Evolutionary conservation across 2,113 vertebrate species (phyloP), one percentile per base, ranked within the genome.

Genomic region (Murina feae): DNA sequence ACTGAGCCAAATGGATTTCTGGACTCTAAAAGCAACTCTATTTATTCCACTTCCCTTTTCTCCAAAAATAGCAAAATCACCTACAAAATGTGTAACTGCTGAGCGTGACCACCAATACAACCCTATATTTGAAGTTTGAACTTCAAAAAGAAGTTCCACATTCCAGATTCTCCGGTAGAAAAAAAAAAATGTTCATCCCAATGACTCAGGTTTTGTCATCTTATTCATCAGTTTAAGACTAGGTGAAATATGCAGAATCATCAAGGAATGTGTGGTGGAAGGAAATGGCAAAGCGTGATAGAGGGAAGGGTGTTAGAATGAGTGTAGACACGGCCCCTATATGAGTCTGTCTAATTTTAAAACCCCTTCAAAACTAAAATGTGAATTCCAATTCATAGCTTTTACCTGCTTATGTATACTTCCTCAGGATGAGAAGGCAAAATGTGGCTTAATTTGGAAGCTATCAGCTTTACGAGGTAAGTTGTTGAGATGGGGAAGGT

Each of bases 21-120:
- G 37, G 17, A 49, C 35, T 96, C 51, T 37, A 60, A 95, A 95
- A 81, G 44, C 30, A 79, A 30, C 20, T 28, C 25, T 42, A 58
- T 55, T 91, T 80, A 44, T 75, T 71, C 30, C 25, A 89, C 25
- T 89, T 75, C n/a, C 30, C 21, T 95, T 92, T 78, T 49, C 82
- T 90, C 17, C 84, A 66, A 93, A 92, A 95, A 91, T 16, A 92
- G 81, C 49, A 93, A 78, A 83, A 65, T 18, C n/a, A 72, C 17
- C 42, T 88, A 47, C 78, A 75, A 60, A 68, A 74, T 37, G 32
- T 92, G 11, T 92, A 63, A 82, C 6, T 12, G 10, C 14, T 35
- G 1, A 60, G 20, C 20, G 37, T 75, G 85, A 87, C 49, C 58
- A 81, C 35, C 85, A 86, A 76, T 86, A 71, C 1, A 60, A 21